Conservation (phyloP, 2,888 invertebrate species). For the Chymomyza caudatula region DNA sequence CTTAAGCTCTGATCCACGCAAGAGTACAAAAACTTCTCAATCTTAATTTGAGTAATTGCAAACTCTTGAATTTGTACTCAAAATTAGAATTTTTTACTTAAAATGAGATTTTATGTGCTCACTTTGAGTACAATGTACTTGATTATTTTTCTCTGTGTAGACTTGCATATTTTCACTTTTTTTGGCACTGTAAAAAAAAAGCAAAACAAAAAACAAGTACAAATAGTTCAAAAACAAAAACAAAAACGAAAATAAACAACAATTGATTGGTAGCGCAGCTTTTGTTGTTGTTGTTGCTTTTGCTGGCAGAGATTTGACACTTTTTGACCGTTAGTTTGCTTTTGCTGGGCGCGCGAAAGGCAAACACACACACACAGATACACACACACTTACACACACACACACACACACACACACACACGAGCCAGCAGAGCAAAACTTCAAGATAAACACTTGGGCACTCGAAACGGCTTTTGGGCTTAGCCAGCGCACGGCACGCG, state of each 20-base stretch:
- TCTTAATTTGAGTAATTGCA: too few relatives aligned
- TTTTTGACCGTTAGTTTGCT: not conserved
- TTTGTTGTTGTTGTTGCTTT: not conserved
- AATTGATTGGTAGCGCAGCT: not conserved
- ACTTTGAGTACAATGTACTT: too few relatives aligned
- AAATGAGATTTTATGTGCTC: too few relatives aligned
- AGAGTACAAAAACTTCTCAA: too few relatives aligned
- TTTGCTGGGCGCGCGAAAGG: too few relatives aligned
- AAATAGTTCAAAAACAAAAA: not conserved
- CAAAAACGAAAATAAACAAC: constrained; percentile 2
- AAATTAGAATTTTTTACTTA: too few relatives aligned
- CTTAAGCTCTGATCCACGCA: too few relatives aligned
- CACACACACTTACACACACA: not conserved
- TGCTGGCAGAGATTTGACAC: not conserved
- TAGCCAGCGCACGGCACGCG: constrained; percentile 38
- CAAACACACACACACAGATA: not conserved
- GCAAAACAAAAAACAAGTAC: not conserved
- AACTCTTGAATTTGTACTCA: too few relatives aligned
- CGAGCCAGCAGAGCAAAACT: not conserved
- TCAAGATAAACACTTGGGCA: not conserved
- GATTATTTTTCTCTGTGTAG: too few relatives aligned
- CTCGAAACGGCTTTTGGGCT: not conserved
- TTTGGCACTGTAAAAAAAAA: constrained; percentile 19
- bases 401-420: constrained; percentile 2
- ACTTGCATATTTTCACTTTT: constrained; percentile 27